phyloP scores from a whole-genome alignment of 2,888 invertebrate species.

The Caenorhabditis virilis region DNA sequence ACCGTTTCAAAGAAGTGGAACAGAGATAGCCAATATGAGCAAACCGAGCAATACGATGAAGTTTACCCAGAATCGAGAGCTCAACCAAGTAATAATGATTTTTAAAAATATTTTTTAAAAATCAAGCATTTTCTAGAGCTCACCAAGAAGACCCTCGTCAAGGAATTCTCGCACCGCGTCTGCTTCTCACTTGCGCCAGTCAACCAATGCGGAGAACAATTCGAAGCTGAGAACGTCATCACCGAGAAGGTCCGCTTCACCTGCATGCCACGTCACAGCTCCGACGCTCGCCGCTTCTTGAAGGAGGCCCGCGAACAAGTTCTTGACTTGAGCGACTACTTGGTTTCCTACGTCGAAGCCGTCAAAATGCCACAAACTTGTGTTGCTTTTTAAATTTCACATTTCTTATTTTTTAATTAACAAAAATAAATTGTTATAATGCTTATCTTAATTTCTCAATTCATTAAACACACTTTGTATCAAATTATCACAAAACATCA shows the following conservation, averaged over 20 bases:
- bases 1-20: neutral
- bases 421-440: too few relatives aligned
- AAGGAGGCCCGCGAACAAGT: slow-evolving; percentile 23
- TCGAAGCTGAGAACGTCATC: slow-evolving; percentile 6
- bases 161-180: slow-evolving; percentile 56
- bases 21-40: too few relatives aligned
- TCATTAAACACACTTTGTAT: too few relatives aligned
- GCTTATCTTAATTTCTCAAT: too few relatives aligned
- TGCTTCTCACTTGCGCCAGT: slow-evolving; percentile 63
- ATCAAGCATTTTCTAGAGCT: slow-evolving; percentile 42
- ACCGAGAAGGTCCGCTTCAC: slow-evolving; percentile 46
- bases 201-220: slow-evolving; percentile 46
- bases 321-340: slow-evolving; percentile 19
- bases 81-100: neutral
- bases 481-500: too few relatives aligned
- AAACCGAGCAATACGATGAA: neutral
- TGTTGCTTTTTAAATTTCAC: slow-evolving; percentile 17
- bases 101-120: neutral
- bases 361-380: slow-evolving; percentile 37
- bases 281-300: slow-evolving; percentile 43
- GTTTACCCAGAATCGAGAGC: neutral
- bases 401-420: neutral
- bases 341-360: slow-evolving; percentile 36
- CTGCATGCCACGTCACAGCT: slow-evolving; percentile 49
- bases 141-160: slow-evolving; percentile 47